A percentile compares a stretch with the other conserved stretches of the same genome.
phyloP scores from a whole-genome alignment of 2,797 vertebrate species.

The Sebastes cheni region DNA sequence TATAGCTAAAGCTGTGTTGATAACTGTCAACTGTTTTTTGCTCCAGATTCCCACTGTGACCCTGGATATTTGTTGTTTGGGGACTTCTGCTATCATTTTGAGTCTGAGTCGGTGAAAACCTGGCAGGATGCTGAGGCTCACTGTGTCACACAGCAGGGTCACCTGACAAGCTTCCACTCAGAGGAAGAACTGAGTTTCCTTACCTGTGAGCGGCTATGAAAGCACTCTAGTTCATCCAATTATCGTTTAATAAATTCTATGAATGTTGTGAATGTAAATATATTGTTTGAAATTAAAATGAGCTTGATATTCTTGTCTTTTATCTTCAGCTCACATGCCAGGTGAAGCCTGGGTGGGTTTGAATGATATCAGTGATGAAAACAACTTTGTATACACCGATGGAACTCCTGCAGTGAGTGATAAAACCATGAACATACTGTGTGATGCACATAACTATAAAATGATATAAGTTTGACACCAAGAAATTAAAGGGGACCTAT shows the following conservation, averaged over 20 bases:
- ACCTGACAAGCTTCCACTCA: conserved; percentile 78
- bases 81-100: conserved; percentile 82
- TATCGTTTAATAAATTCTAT: neutral
- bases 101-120: conserved; percentile 65
- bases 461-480: neutral
- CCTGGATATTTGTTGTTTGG: conserved; percentile 75
- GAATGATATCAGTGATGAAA: conserved; percentile 74
- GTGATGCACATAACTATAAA: neutral
- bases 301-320: neutral
- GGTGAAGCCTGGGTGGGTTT: conserved; percentile 79
- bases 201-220: conserved; percentile 59
- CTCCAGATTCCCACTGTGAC: conserved; percentile 81
- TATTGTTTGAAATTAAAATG: neutral
- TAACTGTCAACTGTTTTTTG: neutral
- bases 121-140: conserved; percentile 78
- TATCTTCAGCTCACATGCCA: conserved; percentile 80
- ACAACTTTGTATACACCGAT: conserved; percentile 71
- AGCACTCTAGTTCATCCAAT: neutral
- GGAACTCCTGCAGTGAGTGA: conserved; percentile 70
- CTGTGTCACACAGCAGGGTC: conserved; percentile 69
- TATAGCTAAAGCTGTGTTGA: neutral
- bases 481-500: neutral
- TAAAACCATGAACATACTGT: neutral
- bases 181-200: conserved; percentile 79
- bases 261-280: neutral